Conservation (phyloP, 1,140 invertebrate genomes). For the Bombus turneri region DNA sequence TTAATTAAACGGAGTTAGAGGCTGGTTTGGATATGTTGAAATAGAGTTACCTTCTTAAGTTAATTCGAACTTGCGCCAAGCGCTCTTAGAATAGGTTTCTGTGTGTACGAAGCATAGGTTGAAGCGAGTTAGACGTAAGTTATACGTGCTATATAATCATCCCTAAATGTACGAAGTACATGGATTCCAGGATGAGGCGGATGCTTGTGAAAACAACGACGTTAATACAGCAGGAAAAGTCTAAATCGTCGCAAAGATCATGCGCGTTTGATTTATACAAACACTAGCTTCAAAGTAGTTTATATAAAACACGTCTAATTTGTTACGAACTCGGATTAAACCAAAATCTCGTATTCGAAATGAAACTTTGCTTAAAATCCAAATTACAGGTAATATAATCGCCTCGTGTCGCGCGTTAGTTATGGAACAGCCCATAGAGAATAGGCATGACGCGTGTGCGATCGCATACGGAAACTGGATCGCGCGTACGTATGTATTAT, state of each 20-base stretch:
- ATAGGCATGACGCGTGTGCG: not conserved
- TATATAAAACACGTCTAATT: too few relatives aligned
- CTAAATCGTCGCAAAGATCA: not conserved
- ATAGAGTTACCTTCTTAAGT: not conserved
- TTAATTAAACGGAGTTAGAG: not conserved
- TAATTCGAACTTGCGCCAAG: not conserved
- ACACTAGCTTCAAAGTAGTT: accelerated
- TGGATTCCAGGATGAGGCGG: not conserved
- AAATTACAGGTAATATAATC: not conserved
- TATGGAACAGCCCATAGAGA: not conserved
- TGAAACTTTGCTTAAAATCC: not conserved
- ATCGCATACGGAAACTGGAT: not conserved
- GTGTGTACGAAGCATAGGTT: not conserved
- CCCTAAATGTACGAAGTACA: not conserved
- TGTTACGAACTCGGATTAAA: too few relatives aligned
- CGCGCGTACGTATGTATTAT: not conserved
- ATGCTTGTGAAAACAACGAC: not conserved
- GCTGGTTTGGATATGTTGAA: not conserved
- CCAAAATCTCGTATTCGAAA: too few relatives aligned
- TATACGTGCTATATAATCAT: not conserved
- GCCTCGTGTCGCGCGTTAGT: not conserved
- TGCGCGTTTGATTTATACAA: not conserved
- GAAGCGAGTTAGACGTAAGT: not conserved
- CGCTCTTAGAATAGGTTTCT: not conserved
- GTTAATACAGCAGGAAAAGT: not conserved